Evolutionary conservation across 2,797 vertebrate species (phyloP).

Genomic region (Anisognathus igniventris): DNA sequence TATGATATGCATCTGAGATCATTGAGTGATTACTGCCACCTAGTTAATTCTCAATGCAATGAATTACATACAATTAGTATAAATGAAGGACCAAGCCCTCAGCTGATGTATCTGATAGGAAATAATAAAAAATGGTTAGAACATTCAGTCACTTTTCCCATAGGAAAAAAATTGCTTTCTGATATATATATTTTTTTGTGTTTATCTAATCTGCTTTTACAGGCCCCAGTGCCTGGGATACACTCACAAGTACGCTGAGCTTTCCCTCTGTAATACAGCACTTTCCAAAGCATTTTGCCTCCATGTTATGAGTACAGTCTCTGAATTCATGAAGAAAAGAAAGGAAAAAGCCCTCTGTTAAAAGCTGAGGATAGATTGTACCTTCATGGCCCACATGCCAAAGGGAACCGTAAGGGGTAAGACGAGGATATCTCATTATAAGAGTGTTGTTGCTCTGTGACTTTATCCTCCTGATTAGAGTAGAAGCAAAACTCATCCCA

Average conservation of each 20-base stretch:
- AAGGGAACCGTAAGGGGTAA: background rate
- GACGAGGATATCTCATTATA: background rate
- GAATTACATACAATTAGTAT: background rate
- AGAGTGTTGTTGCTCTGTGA: fast-evolving
- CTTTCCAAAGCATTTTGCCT: background rate
- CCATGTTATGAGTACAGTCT: background rate
- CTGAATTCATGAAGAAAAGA: background rate
- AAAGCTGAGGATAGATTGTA: background rate
- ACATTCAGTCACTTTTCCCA: background rate
- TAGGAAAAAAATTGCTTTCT: background rate
- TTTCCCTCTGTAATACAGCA: background rate
- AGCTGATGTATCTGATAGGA: background rate
- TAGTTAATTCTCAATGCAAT: conserved; percentile 24
- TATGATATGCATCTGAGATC: background rate
- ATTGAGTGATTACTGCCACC: conserved; percentile 30
- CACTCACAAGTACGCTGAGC: background rate
- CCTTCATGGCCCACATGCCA: background rate
- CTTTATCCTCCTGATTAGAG: background rate
- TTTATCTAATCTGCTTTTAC: background rate
- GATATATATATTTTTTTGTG: fast-evolving
- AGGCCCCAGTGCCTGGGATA: background rate
- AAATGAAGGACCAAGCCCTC: background rate
- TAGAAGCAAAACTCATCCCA: background rate
- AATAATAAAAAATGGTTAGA: background rate
- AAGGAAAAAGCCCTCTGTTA: background rate